Conservation (phyloP, 2,888 invertebrate genomes). For the Eugnorisma glareosa region DNA sequence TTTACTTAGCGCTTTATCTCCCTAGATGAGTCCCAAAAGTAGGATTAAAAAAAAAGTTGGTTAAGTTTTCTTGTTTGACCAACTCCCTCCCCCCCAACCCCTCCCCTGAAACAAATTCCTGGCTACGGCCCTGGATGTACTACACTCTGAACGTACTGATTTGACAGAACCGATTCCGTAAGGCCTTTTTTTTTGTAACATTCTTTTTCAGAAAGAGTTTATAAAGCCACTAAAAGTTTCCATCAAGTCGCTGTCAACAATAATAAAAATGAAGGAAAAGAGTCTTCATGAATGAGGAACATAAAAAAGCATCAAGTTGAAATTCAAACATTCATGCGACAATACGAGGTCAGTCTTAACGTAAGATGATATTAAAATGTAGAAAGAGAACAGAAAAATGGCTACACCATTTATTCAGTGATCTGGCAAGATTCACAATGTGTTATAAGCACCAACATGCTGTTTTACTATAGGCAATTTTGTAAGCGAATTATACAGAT, state of each 20-base stretch:
- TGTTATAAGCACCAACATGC: slow-evolving; percentile 28
- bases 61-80: too few species aligned
- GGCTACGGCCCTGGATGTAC: neutral
- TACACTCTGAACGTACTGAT: neutral
- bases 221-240: slow-evolving; percentile 17
- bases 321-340: slow-evolving; percentile 16
- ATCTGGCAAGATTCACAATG: neutral
- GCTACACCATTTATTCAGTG: slow-evolving; percentile 10
- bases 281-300: neutral
- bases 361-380: neutral
- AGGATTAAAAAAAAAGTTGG: too few species aligned
- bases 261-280: neutral
- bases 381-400: slow-evolving; percentile 10
- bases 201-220: neutral
- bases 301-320: neutral
- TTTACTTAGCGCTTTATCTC: too few species aligned
- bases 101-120: neutral
- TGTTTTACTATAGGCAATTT: neutral
- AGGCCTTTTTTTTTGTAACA: too few species aligned
- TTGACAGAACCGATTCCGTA: neutral
- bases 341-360: neutral
- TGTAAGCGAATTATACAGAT: neutral
- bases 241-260: neutral
- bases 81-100: too few species aligned
- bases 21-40: too few species aligned